Base-by-base conservation (phyloP, 2,888 invertebrate species). In the Parnassius orleans region DNA sequence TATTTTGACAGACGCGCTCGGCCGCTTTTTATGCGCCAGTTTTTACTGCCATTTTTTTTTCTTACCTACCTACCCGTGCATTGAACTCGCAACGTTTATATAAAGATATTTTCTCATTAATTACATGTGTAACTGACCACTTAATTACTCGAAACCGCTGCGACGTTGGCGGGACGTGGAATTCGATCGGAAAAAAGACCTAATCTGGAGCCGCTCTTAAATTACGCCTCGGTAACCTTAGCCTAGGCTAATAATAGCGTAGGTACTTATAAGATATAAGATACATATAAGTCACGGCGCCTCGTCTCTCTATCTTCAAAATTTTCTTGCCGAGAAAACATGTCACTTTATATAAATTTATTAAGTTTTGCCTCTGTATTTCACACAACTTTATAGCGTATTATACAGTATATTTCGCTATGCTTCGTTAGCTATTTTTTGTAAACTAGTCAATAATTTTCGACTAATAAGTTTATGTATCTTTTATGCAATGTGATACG, bases 61-160 rank as follows among this genome's bases (percentile, higher is more conserved):
- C 53, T 47, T n/a, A 47, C 44, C 19, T 54, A 68, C 66, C 52
- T 70, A 66, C 65, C 72, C 69, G 89, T 78, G 68, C 87, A 80
- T 77, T 76, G 84, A 84, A 83, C 88, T 74, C 73, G 65, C 72
- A 71, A 73, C 73, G 71, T 72, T 77, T 75, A 74, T 78, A 77
- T 77, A 75, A 78, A 76, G 79, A 78, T 84, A 84, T 86, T 84
- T 87, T 82, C 78, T 82, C 81, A 83, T 84, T 86, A 88, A 87
- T 89, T 86, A 88, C 81, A 83, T 75, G 78, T 80, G 79, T 80
- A 85, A 76, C 79, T 77, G 81, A 80, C 84, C 83, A 82, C 81
- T 85, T 91, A 90, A 90, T 89, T 90, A 87, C 83, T 81, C 76
- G 71, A 83, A 86, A 85, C 81, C 78, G 77, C 78, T 80, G 83